A percentile compares a stretch with the other conserved stretches of the same genome.
Evolutionary conservation across 2,113 vertebrate genomes (phyloP).

Genomic region (Sterrhoptilus dennistouni): DNA sequence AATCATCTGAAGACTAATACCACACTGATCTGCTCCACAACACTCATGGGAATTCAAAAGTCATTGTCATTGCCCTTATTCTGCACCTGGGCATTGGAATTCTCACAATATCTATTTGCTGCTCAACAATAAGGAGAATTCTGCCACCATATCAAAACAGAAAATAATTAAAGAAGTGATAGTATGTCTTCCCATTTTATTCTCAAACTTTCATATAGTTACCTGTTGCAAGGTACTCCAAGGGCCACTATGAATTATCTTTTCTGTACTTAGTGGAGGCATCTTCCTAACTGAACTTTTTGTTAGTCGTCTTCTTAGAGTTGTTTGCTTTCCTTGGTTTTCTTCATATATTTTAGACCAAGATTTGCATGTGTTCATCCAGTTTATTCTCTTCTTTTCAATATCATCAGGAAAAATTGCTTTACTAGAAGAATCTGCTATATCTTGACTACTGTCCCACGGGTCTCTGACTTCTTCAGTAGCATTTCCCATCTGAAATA

Average conservation of each 20-base stretch:
- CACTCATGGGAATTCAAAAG: neutral
- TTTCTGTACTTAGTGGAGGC: constrained; percentile 73
- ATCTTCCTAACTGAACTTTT: constrained; percentile 51
- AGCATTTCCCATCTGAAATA: neutral
- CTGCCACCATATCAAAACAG: neutral
- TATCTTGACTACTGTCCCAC: neutral
- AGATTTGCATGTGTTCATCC: constrained; percentile 82
- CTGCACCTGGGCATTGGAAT: neutral
- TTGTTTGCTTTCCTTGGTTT: constrained; percentile 72
- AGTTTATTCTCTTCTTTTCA: constrained; percentile 82
- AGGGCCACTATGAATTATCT: constrained; percentile 74
- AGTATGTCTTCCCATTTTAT: neutral
- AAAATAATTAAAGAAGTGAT: no score
- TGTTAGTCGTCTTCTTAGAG: constrained; percentile 45
- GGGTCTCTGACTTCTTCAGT: neutral
- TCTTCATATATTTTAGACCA: constrained; percentile 82
- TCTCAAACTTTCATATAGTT: neutral
- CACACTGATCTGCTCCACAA: neutral
- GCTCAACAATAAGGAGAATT: neutral
- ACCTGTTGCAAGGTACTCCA: constrained; percentile 84
- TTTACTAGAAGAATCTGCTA: neutral
- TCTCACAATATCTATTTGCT: neutral
- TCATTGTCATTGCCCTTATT: neutral
- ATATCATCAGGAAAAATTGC: constrained; percentile 59
- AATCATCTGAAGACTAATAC: neutral